Conservation (phyloP, 2,797 vertebrate genomes). For the Sebastes iracundus region DNA sequence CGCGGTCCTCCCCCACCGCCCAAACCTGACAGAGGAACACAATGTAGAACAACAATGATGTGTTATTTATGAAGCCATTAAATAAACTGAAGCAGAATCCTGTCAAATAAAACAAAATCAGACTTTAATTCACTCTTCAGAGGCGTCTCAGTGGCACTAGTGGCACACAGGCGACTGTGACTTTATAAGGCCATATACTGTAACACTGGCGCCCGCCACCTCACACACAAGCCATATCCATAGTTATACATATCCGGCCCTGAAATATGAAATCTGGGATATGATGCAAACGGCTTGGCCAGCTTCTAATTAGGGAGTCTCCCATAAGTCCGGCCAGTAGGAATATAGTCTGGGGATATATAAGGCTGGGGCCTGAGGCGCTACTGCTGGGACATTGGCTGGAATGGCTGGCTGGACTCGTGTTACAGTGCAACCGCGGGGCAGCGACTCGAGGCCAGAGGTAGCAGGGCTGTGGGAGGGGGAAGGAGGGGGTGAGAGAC, state of each 20-base stretch:
- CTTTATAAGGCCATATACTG: slow-evolving; percentile 75
- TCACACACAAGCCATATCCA: slow-evolving; percentile 59
- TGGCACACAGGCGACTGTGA: slow-evolving; percentile 40
- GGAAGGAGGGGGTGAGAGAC: background rate
- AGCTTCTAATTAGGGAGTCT: slow-evolving; percentile 82
- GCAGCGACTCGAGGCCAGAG: slow-evolving; percentile 14
- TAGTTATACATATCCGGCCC: slow-evolving; percentile 47
- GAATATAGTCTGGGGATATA: slow-evolving; percentile 79
- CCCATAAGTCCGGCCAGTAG: slow-evolving; percentile 73
- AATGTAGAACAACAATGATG: background rate
- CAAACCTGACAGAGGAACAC: slow-evolving; percentile 85
- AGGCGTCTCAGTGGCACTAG: background rate
- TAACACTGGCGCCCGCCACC: slow-evolving; percentile 51
- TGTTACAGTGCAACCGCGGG: slow-evolving; percentile 69
- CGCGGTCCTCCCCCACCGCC: slow-evolving; percentile 91
- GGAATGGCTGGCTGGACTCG: slow-evolving; percentile 53
- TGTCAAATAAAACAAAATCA: background rate
- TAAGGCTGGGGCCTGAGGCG: slow-evolving; percentile 72
- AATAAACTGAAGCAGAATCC: background rate
- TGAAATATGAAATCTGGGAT: slow-evolving; percentile 81
- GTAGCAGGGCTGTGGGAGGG: background rate
- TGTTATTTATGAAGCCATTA: background rate
- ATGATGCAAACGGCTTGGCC: slow-evolving; percentile 65
- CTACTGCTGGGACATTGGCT: slow-evolving; percentile 60
- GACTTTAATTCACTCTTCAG: background rate